Evolutionary conservation across 2,113 vertebrate genomes (phyloP).

Genomic region (Caracal caracal): DNA sequence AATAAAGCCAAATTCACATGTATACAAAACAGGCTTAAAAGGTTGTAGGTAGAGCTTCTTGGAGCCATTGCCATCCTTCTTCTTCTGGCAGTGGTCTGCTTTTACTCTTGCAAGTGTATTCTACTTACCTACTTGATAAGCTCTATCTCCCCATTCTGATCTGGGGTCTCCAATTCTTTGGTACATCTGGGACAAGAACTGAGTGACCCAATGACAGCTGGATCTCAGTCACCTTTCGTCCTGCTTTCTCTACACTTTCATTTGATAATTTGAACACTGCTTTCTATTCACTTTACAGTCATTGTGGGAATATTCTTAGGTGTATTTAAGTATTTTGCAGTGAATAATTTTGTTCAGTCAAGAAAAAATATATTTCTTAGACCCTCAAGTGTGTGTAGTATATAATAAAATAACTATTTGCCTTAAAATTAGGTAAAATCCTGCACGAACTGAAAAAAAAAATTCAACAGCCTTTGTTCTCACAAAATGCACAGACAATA

Average conservation of each 20-base stretch:
- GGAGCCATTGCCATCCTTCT: too few species aligned
- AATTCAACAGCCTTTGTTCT: not conserved
- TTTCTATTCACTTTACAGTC: not conserved
- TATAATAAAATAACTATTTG: conserved; percentile 24
- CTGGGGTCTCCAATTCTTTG: too few species aligned
- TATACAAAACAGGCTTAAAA: too few species aligned
- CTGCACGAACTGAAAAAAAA: not conserved
- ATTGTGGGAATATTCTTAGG: not conserved
- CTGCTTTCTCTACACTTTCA: not conserved
- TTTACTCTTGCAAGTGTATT: too few species aligned
- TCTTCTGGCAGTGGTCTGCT: too few species aligned
- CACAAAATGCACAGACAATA: not conserved
- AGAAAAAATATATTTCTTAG: conserved; percentile 35
- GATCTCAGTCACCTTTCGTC: not conserved
- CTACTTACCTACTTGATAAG: too few species aligned
- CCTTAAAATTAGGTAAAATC: conserved; percentile 33
- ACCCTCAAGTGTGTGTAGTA: conserved; percentile 4
- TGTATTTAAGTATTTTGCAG: not conserved
- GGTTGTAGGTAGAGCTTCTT: too few species aligned
- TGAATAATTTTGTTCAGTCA: conserved; percentile 3
- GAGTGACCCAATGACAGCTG: not conserved
- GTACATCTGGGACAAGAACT: too few species aligned
- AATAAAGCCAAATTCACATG: too few species aligned
- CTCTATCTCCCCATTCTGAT: too few species aligned
- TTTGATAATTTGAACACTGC: conserved; percentile 18